Evolutionary conservation across 2,797 vertebrate genomes (phyloP).

Genomic region (Enteromius thamalakanensis): DNA sequence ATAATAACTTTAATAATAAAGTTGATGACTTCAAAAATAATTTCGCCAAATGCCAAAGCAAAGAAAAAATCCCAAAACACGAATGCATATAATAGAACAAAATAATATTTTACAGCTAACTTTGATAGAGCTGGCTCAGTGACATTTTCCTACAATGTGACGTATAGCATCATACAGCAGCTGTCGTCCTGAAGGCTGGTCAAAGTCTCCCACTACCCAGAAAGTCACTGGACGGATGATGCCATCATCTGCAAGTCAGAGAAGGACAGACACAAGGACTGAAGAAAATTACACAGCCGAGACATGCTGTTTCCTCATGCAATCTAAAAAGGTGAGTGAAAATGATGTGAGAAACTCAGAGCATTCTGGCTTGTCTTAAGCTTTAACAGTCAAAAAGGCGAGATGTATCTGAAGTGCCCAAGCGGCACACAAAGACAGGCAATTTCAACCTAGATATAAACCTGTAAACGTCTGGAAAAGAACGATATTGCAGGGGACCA

Average conservation of each 20-base stretch:
- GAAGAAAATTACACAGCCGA: background rate
- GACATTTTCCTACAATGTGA: constrained; percentile 85
- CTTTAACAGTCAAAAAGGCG: constrained; percentile 42
- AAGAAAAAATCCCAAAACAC: background rate
- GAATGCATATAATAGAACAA: too few species aligned
- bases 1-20: too few species aligned
- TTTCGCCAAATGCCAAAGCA: too few species aligned
- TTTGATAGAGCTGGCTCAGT: background rate
- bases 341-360: constrained; percentile 23
- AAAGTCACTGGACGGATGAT: constrained; percentile 95
- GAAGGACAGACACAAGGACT: background rate
- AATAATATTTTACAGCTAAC: background rate
- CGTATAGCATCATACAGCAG: constrained; percentile 95
- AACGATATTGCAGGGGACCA: constrained; percentile 22
- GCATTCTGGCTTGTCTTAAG: background rate
- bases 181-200: constrained; percentile 88
- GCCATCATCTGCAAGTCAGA: constrained; percentile 83
- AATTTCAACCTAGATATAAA: constrained; percentile 44
- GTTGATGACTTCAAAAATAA: background rate
- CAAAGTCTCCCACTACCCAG: constrained; percentile 97
- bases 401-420: constrained; percentile 12
- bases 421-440: constrained; percentile 38
- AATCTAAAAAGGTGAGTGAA: constrained; percentile 25
- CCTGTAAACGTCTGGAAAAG: constrained; percentile 43
- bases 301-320: constrained; percentile 17